Conservation (phyloP, 2,888 invertebrate species). For the Drosophila bunnanda region DNA sequence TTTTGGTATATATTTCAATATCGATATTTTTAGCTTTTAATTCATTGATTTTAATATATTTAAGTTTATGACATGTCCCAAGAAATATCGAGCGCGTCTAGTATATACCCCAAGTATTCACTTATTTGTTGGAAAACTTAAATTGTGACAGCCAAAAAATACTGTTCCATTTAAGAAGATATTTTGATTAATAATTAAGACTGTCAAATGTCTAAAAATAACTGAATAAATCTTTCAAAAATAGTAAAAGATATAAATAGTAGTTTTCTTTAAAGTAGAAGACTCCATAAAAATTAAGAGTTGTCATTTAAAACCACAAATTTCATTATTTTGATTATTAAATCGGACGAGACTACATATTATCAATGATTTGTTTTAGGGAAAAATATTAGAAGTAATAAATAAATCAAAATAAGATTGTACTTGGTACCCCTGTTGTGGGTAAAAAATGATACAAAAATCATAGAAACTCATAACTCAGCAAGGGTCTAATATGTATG, state of each 20-base stretch:
- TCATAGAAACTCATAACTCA: too few species aligned
- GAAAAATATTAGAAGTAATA: neutral
- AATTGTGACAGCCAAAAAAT: neutral
- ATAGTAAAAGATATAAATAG: neutral
- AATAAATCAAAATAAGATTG: neutral
- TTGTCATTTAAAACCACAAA: neutral
- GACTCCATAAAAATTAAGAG: neutral
- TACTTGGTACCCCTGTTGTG: neutral
- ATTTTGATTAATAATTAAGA: too few species aligned
- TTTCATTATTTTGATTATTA: neutral
- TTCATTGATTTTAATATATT: neutral
- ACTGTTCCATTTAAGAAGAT: too few species aligned
- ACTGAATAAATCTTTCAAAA: neutral
- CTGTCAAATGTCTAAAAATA: neutral
- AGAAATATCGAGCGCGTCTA: neutral
- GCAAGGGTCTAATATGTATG: neutral
- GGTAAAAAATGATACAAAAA: neutral
- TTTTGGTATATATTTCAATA: neutral
- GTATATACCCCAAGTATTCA: neutral
- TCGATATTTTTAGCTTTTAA: neutral
- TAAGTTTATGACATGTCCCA: neutral
- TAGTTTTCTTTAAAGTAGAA: neutral
- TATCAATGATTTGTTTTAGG: neutral
- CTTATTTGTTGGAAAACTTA: neutral
- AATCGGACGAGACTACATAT: neutral